phyloP scores from a whole-genome alignment of 2,888 invertebrate species.

The Macaria liturata region DNA sequence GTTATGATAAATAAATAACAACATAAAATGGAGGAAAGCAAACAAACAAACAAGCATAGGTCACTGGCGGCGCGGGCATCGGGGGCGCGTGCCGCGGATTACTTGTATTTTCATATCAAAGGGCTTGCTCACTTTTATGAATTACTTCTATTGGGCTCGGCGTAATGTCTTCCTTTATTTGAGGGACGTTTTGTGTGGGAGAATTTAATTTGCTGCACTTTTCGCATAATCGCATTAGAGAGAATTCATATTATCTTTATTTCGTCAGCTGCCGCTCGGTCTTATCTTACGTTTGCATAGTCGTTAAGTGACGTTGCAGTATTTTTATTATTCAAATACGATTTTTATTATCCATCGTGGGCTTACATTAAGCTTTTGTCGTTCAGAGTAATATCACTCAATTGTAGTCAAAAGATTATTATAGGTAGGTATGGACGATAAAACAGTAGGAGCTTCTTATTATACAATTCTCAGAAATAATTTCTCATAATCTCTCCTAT shows the following conservation, averaged over 20 bases:
- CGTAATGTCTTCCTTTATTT: conserved; percentile 73
- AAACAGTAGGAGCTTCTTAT: no score
- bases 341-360: conserved; percentile 14
- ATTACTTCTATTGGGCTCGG: conserved; percentile 68
- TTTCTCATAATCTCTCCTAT: no score
- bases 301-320: conserved; percentile 40
- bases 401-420: no score
- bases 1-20: conserved; percentile 74
- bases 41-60: conserved; percentile 69
- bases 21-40: conserved; percentile 61
- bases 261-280: conserved; percentile 38
- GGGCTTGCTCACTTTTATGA: conserved; percentile 74
- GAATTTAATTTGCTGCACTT: conserved; percentile 79
- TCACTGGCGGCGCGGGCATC: conserved; percentile 57
- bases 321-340: conserved; percentile 33
- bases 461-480: no score
- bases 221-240: conserved; percentile 67
- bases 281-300: conserved; percentile 61
- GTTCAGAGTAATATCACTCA: background rate
- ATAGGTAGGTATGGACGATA: no score
- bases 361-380: conserved; percentile 4
- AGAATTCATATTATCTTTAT: conserved; percentile 64
- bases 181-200: conserved; percentile 73
- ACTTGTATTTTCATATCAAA: conserved; percentile 81
- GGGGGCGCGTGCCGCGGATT: conserved; percentile 76